Evolutionary conservation across 2,113 vertebrate genomes (phyloP).

Genomic region (Mirounga angustirostris): DNA sequence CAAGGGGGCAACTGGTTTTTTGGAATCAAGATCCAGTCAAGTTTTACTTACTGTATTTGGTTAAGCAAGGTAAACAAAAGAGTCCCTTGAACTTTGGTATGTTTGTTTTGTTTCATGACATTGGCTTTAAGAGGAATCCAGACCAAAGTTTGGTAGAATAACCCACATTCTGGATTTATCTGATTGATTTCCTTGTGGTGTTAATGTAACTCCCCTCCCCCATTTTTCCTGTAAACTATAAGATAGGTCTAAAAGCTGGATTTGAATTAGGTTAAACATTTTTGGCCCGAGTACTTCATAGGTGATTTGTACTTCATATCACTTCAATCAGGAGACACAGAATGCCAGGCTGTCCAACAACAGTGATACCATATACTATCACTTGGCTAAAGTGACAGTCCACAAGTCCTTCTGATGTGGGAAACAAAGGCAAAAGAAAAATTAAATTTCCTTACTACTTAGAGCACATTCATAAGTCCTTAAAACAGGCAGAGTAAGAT

Average conservation of each 20-base stretch:
- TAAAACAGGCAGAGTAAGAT: background rate
- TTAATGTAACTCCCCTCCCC: background rate
- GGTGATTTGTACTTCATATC: background rate
- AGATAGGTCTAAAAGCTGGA: background rate
- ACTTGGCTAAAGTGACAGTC: background rate
- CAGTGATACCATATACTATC: background rate
- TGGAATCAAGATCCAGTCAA: background rate
- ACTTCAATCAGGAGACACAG: background rate
- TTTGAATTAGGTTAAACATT: background rate
- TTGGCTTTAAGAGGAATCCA: background rate
- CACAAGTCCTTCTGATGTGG: background rate
- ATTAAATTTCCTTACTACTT: background rate
- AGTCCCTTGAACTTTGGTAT: background rate
- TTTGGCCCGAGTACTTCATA: background rate
- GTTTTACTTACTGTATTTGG: background rate
- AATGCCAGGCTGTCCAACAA: background rate
- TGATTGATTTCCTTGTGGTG: background rate
- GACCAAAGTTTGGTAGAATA: background rate
- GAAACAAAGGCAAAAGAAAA: background rate
- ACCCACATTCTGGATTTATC: background rate
- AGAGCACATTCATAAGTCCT: background rate
- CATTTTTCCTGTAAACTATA: conserved; percentile 31
- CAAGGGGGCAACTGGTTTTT: background rate
- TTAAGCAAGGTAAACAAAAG: conserved; percentile 28
- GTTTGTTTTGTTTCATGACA: background rate